Conservation (phyloP, 2,888 invertebrate species). For the Oasisia sp. region DNA sequence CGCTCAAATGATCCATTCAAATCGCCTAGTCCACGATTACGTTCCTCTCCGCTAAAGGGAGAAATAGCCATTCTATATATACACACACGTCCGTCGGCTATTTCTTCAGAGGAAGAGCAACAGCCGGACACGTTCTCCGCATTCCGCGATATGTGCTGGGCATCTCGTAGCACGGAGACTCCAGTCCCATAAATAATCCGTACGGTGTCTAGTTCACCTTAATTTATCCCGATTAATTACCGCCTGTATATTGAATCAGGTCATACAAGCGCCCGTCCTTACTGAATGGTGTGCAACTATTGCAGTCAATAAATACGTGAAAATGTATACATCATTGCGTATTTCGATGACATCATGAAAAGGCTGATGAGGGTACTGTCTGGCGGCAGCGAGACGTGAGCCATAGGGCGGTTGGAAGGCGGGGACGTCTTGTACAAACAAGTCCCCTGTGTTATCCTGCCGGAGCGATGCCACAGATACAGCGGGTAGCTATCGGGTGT, state of each 20-base stretch:
- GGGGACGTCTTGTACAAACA: not conserved
- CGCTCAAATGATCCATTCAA: not conserved
- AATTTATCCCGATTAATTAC: too few species aligned
- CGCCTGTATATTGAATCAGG: not conserved
- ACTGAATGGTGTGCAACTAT: not conserved
- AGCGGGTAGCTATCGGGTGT: not conserved
- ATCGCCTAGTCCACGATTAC: not conserved
- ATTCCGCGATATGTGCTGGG: too few species aligned
- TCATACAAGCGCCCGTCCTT: not conserved
- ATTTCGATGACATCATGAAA: not conserved
- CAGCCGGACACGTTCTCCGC: too few species aligned
- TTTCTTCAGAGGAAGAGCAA: not conserved
- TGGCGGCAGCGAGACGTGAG: not conserved
- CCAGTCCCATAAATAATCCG: not conserved
- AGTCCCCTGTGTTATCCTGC: not conserved
- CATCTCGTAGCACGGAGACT: not conserved
- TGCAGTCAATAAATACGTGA: not conserved
- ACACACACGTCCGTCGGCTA: not conserved
- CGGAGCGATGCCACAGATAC: not conserved
- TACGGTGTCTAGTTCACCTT: not conserved
- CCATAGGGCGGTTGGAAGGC: not conserved
- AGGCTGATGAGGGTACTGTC: not conserved
- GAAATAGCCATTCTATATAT: not conserved
- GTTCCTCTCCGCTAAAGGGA: not conserved
- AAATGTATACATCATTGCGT: not conserved